A percentile compares a stretch with the other conserved stretches of the same genome.
Evolutionary conservation across 1,140 invertebrate genomes (phyloP).

Genomic region (Drosophila rufa): DNA sequence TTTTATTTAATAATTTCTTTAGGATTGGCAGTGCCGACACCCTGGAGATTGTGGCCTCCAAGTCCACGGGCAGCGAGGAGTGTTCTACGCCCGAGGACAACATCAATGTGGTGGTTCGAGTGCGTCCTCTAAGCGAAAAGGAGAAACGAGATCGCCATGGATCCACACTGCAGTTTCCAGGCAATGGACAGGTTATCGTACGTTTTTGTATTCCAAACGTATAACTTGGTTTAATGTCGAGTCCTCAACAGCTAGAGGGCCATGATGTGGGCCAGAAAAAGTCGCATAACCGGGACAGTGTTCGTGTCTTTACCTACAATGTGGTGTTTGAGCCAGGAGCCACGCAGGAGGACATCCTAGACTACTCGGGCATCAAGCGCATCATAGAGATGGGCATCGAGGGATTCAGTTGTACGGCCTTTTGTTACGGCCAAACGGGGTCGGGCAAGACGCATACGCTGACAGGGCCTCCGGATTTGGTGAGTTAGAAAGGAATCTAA

Average conservation of each 20-base stretch:
- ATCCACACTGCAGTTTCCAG: constrained; percentile 90
- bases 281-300: constrained; percentile 86
- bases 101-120: constrained; percentile 92
- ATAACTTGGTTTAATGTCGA: too few relatives aligned
- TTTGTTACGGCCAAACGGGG: constrained; percentile 99
- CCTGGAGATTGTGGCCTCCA: constrained; percentile 81
- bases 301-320: constrained; percentile 93
- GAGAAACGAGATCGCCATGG: constrained; percentile 88
- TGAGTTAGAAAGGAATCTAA: constrained; percentile 83
- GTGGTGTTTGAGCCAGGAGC: constrained; percentile 95
- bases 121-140: constrained; percentile 89
- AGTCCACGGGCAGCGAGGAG: constrained; percentile 79
- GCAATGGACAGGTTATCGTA: constrained; percentile 91
- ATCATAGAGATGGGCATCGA: constrained; percentile 96
- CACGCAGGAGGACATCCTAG: constrained; percentile 92
- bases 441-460: constrained; percentile 98
- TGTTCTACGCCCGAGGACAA: constrained; percentile 89
- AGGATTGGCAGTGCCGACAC: constrained; percentile 84
- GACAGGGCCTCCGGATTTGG: constrained; percentile 95
- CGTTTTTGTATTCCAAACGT: constrained; percentile 65
- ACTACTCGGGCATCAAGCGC: constrained; percentile 93
- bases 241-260: constrained; percentile 84
- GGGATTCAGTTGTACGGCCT: constrained; percentile 96
- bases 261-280: constrained; percentile 79
- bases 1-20: not conserved